Evolutionary conservation across 2,797 vertebrate species (phyloP), one percentile per base, ranked within the genome.

Genomic region (Phalloptychus januarius): DNA sequence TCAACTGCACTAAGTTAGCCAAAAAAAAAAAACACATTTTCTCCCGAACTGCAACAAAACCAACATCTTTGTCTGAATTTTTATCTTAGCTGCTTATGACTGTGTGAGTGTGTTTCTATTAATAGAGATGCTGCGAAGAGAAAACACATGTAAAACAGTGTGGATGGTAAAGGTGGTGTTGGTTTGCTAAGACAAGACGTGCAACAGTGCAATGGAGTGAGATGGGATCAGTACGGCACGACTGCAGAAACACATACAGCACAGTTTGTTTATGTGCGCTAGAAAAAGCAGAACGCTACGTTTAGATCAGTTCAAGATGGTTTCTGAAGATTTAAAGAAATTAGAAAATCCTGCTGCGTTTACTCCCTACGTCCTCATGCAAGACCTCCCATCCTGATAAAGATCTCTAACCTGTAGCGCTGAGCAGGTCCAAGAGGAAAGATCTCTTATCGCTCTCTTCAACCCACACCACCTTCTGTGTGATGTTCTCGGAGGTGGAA

Each of bases 381-480:
- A n/a, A 45, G 7, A 74, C 78, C 15, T 67, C n/a, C 42, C 36
- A 6, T 23, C 25, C 10, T 58, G 7, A 33, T 58, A 4, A 73
- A 54, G 56, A 13, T 0, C 33, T 48, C 90, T 91, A 83, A 98
- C 98, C 98, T 95, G 97, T 98, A 45, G 97, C 98, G 85, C 96
- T 98, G 58, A 99, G 95, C 83, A 97, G 95, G 82, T 98, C 98
- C 84, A 98, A 95, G 79, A 99, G 95, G 94, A 98, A 99, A 2
- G 97, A 99, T 82, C 98, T 92, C 92, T 99, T 99, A 82, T 99
- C 98, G 58, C 81, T 89, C 69, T 99, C 98, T 78, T 99, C 98
- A 56, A 99, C 97, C 98, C 97, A 99, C 72, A 99, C 97, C 54
- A 99, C 98, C 90, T 99, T 99, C 93, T 99, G 98, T 71, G 97